These are phyloP conservation scores for Apostichopus leukothele DNA, from an alignment of 53 echinoderm and acorn worm genomes.

Conservation along the genomic window DNA sequence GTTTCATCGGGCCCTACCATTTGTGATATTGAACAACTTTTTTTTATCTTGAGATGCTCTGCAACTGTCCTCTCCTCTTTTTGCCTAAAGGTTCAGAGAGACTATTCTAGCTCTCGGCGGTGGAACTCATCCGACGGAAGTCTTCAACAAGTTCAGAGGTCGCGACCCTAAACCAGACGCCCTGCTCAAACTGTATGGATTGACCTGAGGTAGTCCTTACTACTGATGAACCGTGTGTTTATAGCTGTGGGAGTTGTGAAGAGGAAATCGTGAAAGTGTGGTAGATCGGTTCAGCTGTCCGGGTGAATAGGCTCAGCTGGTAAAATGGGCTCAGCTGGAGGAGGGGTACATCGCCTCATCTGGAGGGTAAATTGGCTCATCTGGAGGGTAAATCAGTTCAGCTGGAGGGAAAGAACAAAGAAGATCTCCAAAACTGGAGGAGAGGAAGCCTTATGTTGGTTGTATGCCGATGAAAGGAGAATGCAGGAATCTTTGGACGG, in stretches of 20 bases:
- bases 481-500: too few species aligned
- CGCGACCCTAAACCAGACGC: conserved; percentile 79
- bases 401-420: not conserved
- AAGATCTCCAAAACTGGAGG: too few species aligned
- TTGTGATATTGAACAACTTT: not conserved
- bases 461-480: too few species aligned
- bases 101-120: conserved; percentile 86
- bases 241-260: too few species aligned
- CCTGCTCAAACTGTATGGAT: conserved; percentile 67
- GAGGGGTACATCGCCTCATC: not conserved
- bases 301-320: too few species aligned
- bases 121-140: conserved; percentile 79
- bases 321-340: not conserved
- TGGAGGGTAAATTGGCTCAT: not conserved
- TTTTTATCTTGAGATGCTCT: not conserved
- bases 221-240: too few species aligned
- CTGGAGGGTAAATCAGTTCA: not conserved
- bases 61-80: not conserved
- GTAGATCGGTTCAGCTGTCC: not conserved
- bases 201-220: conserved; percentile 41
- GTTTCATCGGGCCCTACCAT: too few species aligned
- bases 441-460: too few species aligned
- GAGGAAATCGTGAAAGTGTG: too few species aligned
- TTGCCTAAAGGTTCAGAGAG: conserved; percentile 68
- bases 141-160: conserved; percentile 88